Percentiles rank a stretch among this genome's conserved stretches.
These are phyloP conservation scores for Myotis yumanensis DNA, from an alignment of 2,113 vertebrate species.

Conservation along the genomic window DNA sequence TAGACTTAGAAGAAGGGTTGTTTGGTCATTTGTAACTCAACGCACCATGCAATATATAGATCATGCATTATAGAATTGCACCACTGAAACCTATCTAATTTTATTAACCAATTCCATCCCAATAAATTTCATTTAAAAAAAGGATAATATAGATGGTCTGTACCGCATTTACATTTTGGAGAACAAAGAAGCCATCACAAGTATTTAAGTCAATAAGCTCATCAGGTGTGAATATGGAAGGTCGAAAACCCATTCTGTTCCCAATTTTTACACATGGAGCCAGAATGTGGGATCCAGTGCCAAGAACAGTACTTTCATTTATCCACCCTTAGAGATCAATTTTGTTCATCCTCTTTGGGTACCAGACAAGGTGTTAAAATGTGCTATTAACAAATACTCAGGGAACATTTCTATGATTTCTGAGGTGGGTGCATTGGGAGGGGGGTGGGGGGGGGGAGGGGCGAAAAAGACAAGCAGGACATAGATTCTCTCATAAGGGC, in stretches of 20 bases:
- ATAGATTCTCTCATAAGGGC: neutral
- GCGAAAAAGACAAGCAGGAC: neutral
- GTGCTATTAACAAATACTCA: slow-evolving; percentile 34
- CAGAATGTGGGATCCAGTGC: neutral
- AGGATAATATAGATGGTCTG: neutral
- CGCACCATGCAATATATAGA: neutral
- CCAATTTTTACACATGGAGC: neutral
- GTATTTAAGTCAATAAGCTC: slow-evolving; percentile 32
- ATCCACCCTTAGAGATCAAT: slow-evolving; percentile 41
- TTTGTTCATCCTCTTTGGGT: slow-evolving; percentile 19
- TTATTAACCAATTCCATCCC: neutral
- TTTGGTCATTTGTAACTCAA: neutral
- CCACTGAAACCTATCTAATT: neutral
- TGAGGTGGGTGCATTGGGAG: neutral
- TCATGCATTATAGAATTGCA: neutral
- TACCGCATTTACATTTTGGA: neutral
- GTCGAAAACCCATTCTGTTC: neutral
- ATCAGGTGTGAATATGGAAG: neutral
- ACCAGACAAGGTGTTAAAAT: slow-evolving; percentile 15
- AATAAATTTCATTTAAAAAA: neutral
- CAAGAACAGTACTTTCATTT: neutral
- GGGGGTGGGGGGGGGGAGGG: accelerated
- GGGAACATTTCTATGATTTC: neutral
- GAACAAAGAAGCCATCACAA: neutral
- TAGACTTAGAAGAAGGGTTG: neutral